phyloP scores from a whole-genome alignment of 1,140 invertebrate genomes.

The Papilio xuthus region DNA sequence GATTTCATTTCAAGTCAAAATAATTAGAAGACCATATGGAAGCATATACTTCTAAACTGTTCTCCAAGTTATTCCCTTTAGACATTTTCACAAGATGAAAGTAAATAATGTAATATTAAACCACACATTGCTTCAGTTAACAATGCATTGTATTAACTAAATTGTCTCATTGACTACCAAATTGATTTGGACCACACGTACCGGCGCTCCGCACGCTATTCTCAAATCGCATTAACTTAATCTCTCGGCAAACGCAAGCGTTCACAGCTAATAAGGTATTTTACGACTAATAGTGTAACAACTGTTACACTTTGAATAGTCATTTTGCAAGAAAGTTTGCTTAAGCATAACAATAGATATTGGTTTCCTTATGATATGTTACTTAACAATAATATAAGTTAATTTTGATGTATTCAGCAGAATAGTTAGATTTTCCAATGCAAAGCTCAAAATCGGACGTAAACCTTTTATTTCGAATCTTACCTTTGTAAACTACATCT shows the following conservation, averaged over 20 bases:
- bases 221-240: constrained; percentile 62
- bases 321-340: not conserved
- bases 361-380: not conserved
- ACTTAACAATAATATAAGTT: not conserved
- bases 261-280: constrained; percentile 62
- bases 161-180: constrained; percentile 69
- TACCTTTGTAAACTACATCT: too few species aligned
- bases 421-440: too few species aligned
- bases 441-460: too few species aligned
- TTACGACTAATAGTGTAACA: constrained; percentile 48
- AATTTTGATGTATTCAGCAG: too few species aligned
- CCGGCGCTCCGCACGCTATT: constrained; percentile 57
- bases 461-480: too few species aligned
- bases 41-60: too few species aligned
- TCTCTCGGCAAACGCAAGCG: constrained; percentile 54
- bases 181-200: constrained; percentile 64
- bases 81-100: not conserved
- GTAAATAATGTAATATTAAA: not conserved
- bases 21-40: too few species aligned
- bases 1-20: too few species aligned
- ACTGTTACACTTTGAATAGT: not conserved
- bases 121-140: not conserved
- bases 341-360: not conserved
- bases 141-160: constrained; percentile 48
- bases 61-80: not conserved